phyloP scores from a whole-genome alignment of 2,888 invertebrate genomes.

The Pachydiplax longipennis region DNA sequence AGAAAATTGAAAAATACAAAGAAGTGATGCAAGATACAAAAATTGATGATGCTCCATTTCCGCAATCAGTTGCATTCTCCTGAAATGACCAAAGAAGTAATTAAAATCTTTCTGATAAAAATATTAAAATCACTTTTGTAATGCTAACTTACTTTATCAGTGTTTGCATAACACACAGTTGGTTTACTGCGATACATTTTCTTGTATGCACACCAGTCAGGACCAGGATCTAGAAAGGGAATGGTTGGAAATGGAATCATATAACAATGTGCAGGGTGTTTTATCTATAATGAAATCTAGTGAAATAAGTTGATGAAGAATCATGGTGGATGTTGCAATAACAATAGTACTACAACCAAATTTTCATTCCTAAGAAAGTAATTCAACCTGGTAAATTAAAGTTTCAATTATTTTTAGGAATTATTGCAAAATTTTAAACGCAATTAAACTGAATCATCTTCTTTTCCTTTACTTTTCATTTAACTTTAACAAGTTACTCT shows the following conservation, averaged over 20 bases:
- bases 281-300: background rate
- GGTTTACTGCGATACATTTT: constrained; percentile 19
- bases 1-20: background rate
- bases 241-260: background rate
- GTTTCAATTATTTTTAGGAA: too few relatives aligned
- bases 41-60: background rate
- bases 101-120: background rate
- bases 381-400: too few relatives aligned
- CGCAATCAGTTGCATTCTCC: constrained; percentile 45
- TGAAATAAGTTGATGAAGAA: too few relatives aligned
- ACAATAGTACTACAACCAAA: too few relatives aligned
- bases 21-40: background rate
- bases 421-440: too few relatives aligned
- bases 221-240: constrained; percentile 46
- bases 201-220: constrained; percentile 46
- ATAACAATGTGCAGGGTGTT: background rate
- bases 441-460: too few relatives aligned
- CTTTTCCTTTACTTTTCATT: too few relatives aligned
- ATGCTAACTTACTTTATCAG: background rate
- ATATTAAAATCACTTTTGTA: background rate
- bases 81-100: background rate
- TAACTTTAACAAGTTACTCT: too few relatives aligned
- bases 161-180: constrained; percentile 5
- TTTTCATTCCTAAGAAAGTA: too few relatives aligned
- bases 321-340: too few relatives aligned